Conservation (phyloP, 2,888 invertebrate genomes). For the Ornithoptera alexandrae region DNA sequence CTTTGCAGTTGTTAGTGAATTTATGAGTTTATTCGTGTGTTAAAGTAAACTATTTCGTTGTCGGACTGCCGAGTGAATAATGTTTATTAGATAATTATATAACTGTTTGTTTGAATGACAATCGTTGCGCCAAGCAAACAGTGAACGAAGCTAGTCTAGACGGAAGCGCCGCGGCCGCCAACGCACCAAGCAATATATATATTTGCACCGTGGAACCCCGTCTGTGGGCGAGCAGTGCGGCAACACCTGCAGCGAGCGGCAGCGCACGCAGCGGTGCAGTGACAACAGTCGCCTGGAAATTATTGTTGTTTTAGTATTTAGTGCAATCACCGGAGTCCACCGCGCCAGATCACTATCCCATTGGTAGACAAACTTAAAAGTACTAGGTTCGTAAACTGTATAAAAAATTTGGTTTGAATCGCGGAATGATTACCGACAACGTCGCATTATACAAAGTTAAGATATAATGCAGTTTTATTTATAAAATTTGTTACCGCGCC, state of each 20-base stretch:
- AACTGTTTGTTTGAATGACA: not conserved
- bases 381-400: no score
- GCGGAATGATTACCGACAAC: not conserved
- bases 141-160: constrained; percentile 19
- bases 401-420: not conserved
- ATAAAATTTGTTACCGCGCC: constrained; percentile 6
- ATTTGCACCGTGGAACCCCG: not conserved
- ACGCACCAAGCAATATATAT: not conserved
- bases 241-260: no score
- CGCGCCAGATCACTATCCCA: not conserved
- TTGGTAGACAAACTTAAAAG: no score
- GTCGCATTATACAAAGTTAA: not conserved
- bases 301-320: not conserved
- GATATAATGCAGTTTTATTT: not conserved
- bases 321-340: not conserved
- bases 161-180: constrained; percentile 5
- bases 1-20: no score
- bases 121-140: not conserved
- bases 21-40: no score
- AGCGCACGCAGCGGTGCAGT: no score
- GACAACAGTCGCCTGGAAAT: no score
- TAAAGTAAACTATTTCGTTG: no score
- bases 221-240: not conserved
- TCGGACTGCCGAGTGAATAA: no score
- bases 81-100: no score